These are phyloP conservation scores for Babyrousa celebensis DNA, from an alignment of 2,797 vertebrate genomes.

Conservation along the genomic window DNA sequence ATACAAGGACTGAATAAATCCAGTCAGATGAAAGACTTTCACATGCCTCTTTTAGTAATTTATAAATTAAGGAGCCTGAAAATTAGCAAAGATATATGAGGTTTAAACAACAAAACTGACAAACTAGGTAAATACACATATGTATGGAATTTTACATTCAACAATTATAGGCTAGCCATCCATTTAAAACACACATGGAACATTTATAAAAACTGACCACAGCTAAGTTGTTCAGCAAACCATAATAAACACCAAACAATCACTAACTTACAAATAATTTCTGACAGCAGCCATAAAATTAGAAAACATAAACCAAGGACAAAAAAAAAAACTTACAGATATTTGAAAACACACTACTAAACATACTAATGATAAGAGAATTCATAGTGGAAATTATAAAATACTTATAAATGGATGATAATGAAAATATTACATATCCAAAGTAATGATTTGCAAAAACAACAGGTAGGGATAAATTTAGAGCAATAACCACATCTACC, in stretches of 20 bases:
- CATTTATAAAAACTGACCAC: background rate
- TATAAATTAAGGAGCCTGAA: conserved; percentile 27
- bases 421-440: background rate
- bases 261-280: background rate
- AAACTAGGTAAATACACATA: background rate
- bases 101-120: background rate
- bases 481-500: too few relatives aligned
- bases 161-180: background rate
- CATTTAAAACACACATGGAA: conserved; percentile 11
- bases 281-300: conserved; percentile 24
- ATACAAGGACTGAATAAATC: background rate
- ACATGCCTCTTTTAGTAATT: background rate
- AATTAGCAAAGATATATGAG: conserved; percentile 24
- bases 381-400: background rate
- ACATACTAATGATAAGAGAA: background rate
- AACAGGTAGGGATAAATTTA: too few relatives aligned
- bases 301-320: background rate
- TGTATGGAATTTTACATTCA: background rate
- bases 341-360: background rate
- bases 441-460: background rate
- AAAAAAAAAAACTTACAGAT: conserved; percentile 38
- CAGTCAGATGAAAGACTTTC: background rate
- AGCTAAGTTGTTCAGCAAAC: background rate
- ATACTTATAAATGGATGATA: too few relatives aligned
- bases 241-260: conserved; percentile 13